phyloP scores from a whole-genome alignment of 2,797 vertebrate species.

The Zenarchopterus dispar region DNA sequence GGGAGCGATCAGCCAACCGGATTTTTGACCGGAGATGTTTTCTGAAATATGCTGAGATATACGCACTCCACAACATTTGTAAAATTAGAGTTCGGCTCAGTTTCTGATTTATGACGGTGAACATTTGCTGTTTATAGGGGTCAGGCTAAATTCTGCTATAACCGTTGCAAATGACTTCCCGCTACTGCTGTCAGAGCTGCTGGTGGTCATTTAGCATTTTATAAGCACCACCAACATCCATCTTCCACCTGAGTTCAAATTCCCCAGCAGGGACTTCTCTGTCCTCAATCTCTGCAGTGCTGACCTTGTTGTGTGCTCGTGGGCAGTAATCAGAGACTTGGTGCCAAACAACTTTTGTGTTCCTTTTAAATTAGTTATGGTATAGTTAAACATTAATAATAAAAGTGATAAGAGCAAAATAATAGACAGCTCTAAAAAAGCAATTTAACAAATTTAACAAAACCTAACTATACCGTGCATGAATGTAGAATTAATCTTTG shows the following conservation, averaged over 20 bases:
- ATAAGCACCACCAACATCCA: background rate
- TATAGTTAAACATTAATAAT: too few relatives aligned
- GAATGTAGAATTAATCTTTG: slow-evolving; percentile 21
- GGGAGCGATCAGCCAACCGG: slow-evolving; percentile 2
- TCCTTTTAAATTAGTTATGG: too few relatives aligned
- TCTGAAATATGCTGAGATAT: background rate
- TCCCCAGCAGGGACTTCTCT: background rate
- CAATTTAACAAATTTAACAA: slow-evolving; percentile 10
- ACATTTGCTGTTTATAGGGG: too few relatives aligned
- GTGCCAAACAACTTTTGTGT: too few relatives aligned
- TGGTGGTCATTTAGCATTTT: slow-evolving; percentile 7
- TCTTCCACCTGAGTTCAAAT: slow-evolving; percentile 5
- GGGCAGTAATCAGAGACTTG: background rate
- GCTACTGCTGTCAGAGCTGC: background rate
- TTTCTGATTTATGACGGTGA: background rate
- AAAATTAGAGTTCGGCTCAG: background rate
- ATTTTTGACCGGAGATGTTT: background rate
- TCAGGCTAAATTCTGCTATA: background rate
- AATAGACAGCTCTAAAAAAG: background rate
- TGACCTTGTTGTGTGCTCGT: slow-evolving; percentile 11
- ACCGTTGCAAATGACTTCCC: slow-evolving; percentile 13
- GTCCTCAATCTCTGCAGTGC: slow-evolving; percentile 1
- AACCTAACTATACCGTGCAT: slow-evolving; percentile 38
- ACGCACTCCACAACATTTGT: background rate
- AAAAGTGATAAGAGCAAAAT: too few relatives aligned